Evolutionary conservation across 2,113 vertebrate species (phyloP).

Genomic region (Nycticryphes semicollaris): DNA sequence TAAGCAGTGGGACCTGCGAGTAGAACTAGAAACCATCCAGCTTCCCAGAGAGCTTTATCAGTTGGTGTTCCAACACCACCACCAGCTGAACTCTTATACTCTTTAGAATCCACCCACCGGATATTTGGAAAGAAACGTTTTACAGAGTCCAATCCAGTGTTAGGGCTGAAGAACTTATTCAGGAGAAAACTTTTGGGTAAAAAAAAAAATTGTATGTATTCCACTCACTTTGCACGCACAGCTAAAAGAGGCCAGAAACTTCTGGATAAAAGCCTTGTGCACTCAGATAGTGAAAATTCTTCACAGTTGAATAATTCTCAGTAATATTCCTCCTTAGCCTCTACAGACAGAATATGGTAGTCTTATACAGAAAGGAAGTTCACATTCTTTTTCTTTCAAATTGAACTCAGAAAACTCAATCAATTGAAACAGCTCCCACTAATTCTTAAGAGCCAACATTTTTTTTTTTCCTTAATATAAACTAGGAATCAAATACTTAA

Average conservation of each 20-base stretch:
- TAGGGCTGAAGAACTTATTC: not conserved
- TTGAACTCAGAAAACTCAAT: not conserved
- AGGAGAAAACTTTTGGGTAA: not conserved
- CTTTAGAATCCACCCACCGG: not conserved
- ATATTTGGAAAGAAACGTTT: not conserved
- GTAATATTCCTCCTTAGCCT: not conserved
- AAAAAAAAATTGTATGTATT: not conserved
- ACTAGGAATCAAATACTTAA: not conserved
- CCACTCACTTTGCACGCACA: not conserved
- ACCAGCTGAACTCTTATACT: not conserved
- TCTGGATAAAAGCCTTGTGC: not conserved
- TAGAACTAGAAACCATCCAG: not conserved
- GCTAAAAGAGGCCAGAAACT: not conserved
- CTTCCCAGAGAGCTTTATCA: not conserved
- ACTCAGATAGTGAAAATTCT: not conserved
- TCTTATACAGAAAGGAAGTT: not conserved
- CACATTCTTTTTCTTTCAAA: not conserved
- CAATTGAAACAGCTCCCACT: not conserved
- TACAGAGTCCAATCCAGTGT: not conserved
- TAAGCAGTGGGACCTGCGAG: not conserved
- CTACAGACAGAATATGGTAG: not conserved
- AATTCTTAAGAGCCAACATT: not conserved
- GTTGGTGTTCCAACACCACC: not conserved
- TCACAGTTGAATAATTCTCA: not conserved
- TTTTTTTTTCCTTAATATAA: not conserved